A percentile compares a stretch with the other conserved stretches of the same genome.
phyloP scores from a whole-genome alignment of 2,797 vertebrate species.

The Mallotus villosus region DNA sequence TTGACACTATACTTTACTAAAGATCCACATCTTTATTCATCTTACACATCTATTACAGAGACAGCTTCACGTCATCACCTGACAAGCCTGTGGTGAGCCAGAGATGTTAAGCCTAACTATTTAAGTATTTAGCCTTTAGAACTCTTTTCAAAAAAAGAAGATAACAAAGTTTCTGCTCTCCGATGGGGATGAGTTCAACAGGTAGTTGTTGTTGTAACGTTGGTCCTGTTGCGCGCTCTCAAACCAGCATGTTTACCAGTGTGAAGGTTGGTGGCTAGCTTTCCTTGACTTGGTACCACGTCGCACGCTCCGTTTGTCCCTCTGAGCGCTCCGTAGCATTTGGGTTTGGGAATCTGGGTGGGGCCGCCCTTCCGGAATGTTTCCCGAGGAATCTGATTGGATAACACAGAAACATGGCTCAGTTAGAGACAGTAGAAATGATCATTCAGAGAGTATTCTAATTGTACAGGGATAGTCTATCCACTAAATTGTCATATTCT shows the following conservation, averaged over 20 bases:
- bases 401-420: conserved; percentile 15
- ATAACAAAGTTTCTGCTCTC: no score
- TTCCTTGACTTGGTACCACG: conserved; percentile 26
- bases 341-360: conserved; percentile 79
- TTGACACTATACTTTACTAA: no score
- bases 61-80: no score
- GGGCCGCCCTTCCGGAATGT: conserved; percentile 62
- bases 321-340: conserved; percentile 62
- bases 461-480: no score
- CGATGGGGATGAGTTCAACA: neutral
- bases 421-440: neutral
- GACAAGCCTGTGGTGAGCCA: no score
- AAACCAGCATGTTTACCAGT: conserved; percentile 26
- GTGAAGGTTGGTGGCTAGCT: conserved; percentile 11
- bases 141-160: no score
- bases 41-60: no score
- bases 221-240: conserved; percentile 12
- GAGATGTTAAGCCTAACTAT: no score
- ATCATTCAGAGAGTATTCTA: no score
- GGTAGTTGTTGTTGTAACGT: neutral
- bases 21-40: no score
- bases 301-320: conserved; percentile 53
- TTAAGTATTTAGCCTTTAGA: no score
- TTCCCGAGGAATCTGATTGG: conserved; percentile 72
- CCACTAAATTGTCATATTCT: no score